Base-by-base conservation (phyloP, 1,140 invertebrate species). In the Heliconius congener region DNA sequence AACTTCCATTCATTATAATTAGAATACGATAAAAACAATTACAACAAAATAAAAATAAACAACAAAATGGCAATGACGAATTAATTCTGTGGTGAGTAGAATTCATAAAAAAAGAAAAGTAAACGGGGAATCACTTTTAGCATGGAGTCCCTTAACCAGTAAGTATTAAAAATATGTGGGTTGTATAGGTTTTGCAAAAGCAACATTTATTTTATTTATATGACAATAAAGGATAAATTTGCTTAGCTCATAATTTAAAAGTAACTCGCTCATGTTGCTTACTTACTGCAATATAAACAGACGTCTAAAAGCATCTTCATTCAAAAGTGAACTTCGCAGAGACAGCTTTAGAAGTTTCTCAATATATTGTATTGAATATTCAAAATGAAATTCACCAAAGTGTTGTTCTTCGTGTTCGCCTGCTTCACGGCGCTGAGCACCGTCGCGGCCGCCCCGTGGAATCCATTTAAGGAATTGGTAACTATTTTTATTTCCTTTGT, bases 381-480 rank as follows among this genome's bases (percentile, higher is more conserved):
- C 39, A 77, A 72, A 23, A 80, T 82, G 81, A 83, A 83, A 77
- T 81, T 77, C 23, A 76, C 70, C 50, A 55, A 75, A n/a, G 30
- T 78, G 46, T 60, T 81, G n/a, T 55, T 76, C 73, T 73, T 82
- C 18, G 81, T 76, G 0, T 79, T 82, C n/a, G 81, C 77, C 23
- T 74, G 50, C 66, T 50, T 79, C 30, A 71, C 66, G 77, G 74
- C 78, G n/a, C 34, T 81, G 39, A 76, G 39, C 39, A 42, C 42
- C 18, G 80, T 76, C n/a, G 75, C 46, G 30, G 80, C 80, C 18
- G 80, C 78, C 23, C 82, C 82, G 0, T 81, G 79, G 79, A 82
- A 84, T 52, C 78, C 78, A 6, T 84, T 82, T 5, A 84, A 84
- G 52, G 82, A 84, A 81, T 73, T 84, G 80, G 82, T 84, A 73